Conservation (phyloP, 2,888 invertebrate genomes). For the Synanthedon vespiformis region DNA sequence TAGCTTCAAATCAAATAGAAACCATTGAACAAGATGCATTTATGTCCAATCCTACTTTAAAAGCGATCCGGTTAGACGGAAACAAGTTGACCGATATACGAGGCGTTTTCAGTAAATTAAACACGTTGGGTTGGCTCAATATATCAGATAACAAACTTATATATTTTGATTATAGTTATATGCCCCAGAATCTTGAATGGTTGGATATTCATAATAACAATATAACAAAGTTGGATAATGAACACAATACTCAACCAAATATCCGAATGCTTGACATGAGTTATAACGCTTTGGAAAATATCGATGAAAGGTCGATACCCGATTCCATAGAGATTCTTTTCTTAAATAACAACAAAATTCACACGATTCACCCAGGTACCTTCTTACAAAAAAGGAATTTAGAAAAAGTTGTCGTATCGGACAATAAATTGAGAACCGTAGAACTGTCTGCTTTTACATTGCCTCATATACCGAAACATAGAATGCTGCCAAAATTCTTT, state of each 20-base stretch:
- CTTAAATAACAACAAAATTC: conserved; percentile 82
- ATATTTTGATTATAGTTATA: conserved; percentile 84
- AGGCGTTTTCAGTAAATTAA: conserved; percentile 79
- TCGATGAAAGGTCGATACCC: conserved; percentile 78
- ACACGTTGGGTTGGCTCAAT: conserved; percentile 82
- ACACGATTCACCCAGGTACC: conserved; percentile 77
- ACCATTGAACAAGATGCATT: conserved; percentile 83
- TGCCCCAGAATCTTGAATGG: conserved; percentile 81
- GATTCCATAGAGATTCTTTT: conserved; percentile 80
- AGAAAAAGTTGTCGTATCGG: conserved; percentile 81
- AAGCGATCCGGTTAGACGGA: conserved; percentile 81
- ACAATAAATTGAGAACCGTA: conserved; percentile 79
- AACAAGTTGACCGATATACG: conserved; percentile 82
- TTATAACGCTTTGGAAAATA: conserved; percentile 77
- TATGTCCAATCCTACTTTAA: conserved; percentile 77
- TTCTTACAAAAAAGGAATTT: conserved; percentile 78
- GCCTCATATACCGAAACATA: conserved; percentile 74
- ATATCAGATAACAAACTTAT: conserved; percentile 82
- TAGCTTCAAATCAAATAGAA: conserved; percentile 82
- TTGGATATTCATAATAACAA: conserved; percentile 84
- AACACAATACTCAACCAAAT: conserved; percentile 74
- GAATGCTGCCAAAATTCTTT: conserved; percentile 80
- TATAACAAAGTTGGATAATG: conserved; percentile 80
- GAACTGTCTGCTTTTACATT: conserved; percentile 80
- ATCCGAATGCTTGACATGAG: conserved; percentile 83